Conservation (phyloP, 2,797 vertebrate genomes). For the Chiloscyllium punctatum region DNA sequence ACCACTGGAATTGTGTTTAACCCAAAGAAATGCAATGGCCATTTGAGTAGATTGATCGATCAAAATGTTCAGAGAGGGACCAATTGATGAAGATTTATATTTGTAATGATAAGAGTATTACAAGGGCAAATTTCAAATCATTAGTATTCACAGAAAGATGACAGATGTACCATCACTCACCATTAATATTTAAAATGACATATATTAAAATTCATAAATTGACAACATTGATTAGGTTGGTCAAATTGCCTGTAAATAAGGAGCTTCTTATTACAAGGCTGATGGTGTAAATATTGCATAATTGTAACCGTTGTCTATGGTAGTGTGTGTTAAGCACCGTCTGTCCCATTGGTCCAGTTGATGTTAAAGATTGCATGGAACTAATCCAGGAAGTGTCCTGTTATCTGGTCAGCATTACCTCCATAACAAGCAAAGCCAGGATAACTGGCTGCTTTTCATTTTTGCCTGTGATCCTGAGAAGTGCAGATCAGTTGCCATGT, state of each 20-base stretch:
- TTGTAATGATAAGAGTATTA: not conserved
- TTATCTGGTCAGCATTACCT: not conserved
- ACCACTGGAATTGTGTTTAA: not conserved
- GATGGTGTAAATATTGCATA: not conserved
- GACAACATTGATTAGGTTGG: not conserved
- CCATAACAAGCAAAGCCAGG: not conserved
- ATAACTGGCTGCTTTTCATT: not conserved
- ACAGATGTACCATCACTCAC: not conserved
- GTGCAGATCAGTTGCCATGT: not conserved
- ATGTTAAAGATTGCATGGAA: not conserved
- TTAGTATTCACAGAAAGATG: not conserved
- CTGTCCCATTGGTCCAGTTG: not conserved
- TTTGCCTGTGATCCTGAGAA: not conserved
- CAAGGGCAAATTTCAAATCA: not conserved
- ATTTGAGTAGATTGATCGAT: not conserved
- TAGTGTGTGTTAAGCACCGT: not conserved
- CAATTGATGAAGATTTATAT: not conserved
- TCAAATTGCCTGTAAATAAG: not conserved
- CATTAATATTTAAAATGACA: not conserved
- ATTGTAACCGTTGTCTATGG: not conserved
- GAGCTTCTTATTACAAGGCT: not conserved
- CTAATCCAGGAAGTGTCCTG: not conserved
- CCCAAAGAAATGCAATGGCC: not conserved
- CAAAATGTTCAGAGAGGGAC: not conserved
- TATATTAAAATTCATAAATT: not conserved